A percentile compares a stretch with the other conserved stretches of the same genome.
Evolutionary conservation across 2,888 invertebrate species (phyloP).

Genomic region (Macrosoma leucophasiata): DNA sequence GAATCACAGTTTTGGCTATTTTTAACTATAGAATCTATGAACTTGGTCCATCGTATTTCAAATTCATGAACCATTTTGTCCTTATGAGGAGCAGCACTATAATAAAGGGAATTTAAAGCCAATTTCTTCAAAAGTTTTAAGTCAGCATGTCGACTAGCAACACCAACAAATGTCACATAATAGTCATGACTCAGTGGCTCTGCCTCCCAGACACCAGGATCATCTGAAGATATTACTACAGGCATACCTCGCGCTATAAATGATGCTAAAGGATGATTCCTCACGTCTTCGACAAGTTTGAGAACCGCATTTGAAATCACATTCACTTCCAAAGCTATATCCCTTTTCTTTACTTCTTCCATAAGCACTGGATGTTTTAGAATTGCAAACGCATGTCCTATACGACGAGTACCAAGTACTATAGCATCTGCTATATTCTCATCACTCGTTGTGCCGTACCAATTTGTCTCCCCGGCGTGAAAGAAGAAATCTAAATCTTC

Average conservation of each 20-base stretch:
- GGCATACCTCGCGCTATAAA: conserved; percentile 81
- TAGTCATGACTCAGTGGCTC: conserved; percentile 81
- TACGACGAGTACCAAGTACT: conserved; percentile 80
- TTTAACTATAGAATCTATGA: conserved; percentile 44
- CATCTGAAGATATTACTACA: conserved; percentile 85
- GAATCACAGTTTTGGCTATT: too few species aligned
- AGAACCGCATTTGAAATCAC: conserved; percentile 88
- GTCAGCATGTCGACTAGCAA: conserved; percentile 82
- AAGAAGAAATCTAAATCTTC: conserved; percentile 80
- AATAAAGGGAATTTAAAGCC: conserved; percentile 83
- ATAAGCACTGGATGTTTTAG: conserved; percentile 82
- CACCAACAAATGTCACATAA: conserved; percentile 85
- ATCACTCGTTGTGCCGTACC: conserved; percentile 80
- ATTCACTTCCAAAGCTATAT: conserved; percentile 84
- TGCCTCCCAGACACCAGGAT: conserved; percentile 86
- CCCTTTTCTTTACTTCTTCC: conserved; percentile 71
- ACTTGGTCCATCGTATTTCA: conserved; percentile 57
- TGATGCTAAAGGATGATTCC: conserved; percentile 83
- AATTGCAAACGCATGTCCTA: conserved; percentile 86
- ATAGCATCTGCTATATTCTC: conserved; percentile 86
- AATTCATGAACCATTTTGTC: conserved; percentile 52
- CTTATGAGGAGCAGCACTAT: conserved; percentile 75
- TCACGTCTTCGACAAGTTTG: conserved; percentile 79
- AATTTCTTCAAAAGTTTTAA: conserved; percentile 82
- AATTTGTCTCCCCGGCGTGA: conserved; percentile 89